phyloP scores from a whole-genome alignment of 2,113 vertebrate genomes.

The Dinomys branickii region DNA sequence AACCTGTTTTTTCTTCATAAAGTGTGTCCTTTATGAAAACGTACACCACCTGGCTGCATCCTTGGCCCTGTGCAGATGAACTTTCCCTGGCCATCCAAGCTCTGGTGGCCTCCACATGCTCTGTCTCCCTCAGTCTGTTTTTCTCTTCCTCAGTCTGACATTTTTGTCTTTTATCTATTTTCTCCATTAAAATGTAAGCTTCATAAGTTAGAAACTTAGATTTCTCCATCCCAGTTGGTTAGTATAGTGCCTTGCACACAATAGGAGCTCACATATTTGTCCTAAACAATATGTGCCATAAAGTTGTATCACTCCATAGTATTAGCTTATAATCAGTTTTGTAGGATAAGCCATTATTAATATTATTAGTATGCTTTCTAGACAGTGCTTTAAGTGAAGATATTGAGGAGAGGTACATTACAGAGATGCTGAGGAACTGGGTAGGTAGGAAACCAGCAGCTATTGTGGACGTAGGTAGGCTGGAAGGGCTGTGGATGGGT shows the following conservation, averaged over 20 bases:
- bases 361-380: not conserved
- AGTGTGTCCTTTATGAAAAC: not conserved
- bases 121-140: not conserved
- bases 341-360: not conserved
- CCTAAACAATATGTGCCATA: not conserved
- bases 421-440: not conserved
- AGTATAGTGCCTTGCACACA: not conserved
- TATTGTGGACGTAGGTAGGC: not conserved
- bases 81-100: not conserved
- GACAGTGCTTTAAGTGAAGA: not conserved
- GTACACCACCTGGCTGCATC: not conserved
- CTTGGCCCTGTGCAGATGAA: not conserved
- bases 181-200: not conserved
- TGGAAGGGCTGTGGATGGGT: not conserved
- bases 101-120: fast-evolving
- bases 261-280: not conserved
- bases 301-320: not conserved
- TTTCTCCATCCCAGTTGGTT: not conserved
- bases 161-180: slow-evolving; percentile 1
- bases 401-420: not conserved
- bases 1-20: not conserved
- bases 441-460: not conserved
- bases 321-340: slow-evolving; percentile 5
- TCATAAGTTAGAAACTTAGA: not conserved
- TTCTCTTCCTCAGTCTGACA: not conserved